Evolutionary conservation across 2,113 vertebrate species (phyloP).

Genomic region (Gnathonemus echidnorhynchus): DNA sequence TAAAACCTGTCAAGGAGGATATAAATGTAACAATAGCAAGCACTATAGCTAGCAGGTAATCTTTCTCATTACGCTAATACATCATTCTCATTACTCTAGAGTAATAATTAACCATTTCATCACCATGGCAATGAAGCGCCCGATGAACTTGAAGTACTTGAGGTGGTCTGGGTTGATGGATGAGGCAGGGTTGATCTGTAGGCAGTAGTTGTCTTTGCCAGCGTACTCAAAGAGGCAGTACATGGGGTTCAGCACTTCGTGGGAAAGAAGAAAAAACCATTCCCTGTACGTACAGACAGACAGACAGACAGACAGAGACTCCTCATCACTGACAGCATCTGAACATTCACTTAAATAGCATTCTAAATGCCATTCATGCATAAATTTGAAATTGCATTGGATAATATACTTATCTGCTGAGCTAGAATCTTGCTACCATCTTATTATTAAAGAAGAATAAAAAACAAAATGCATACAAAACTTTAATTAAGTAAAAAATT

Average conservation of each 20-base stretch:
- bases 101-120: not conserved
- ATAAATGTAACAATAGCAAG: not conserved
- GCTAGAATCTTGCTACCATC: not conserved
- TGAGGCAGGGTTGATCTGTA: conserved; percentile 97
- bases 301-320: not conserved
- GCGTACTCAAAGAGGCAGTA: conserved; percentile 99
- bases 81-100: not conserved
- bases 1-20: not conserved
- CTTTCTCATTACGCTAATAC: not conserved
- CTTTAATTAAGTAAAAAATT: not conserved
- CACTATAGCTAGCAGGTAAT: not conserved
- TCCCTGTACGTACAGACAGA: conserved; percentile 67
- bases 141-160: conserved; percentile 97
- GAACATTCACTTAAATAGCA: not conserved
- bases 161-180: conserved; percentile 98
- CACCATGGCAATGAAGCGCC: conserved; percentile 98
- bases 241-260: conserved; percentile 98
- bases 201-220: conserved; percentile 97
- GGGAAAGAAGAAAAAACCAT: conserved; percentile 98
- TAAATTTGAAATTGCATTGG: not conserved
- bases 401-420: not conserved
- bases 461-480: not conserved
- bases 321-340: not conserved
- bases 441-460: not conserved
- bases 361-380: not conserved